Conservation (phyloP, 2,888 invertebrate species). For the Micoletzkya japonica region DNA sequence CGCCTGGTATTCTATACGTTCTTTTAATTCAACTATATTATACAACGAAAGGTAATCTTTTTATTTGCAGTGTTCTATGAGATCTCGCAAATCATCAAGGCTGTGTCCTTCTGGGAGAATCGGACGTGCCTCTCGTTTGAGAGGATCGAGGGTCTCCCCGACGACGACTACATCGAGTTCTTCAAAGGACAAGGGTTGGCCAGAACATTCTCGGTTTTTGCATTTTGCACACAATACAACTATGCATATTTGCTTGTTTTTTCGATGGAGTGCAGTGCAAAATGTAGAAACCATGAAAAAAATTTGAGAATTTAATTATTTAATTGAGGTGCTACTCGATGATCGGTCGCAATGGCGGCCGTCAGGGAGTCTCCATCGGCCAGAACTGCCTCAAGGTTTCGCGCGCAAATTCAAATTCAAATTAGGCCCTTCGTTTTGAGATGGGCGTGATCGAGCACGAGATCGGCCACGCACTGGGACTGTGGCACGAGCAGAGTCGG, state of each 20-base stretch:
- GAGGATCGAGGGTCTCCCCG: slow-evolving; percentile 30
- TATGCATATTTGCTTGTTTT: not conserved
- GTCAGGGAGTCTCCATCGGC: slow-evolving; percentile 63
- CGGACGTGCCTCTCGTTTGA: slow-evolving; percentile 58
- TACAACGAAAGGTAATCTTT: not conserved
- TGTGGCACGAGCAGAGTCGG: slow-evolving; percentile 63
- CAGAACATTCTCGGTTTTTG: not conserved
- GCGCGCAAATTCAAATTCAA: not conserved
- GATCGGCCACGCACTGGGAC: slow-evolving; percentile 59
- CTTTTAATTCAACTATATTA: not conserved
- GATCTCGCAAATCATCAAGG: slow-evolving; percentile 56
- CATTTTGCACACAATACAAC: too few relatives aligned
- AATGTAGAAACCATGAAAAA: not conserved
- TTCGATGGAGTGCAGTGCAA: not conserved
- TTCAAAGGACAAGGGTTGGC: slow-evolving; percentile 60
- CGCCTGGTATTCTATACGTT: not conserved
- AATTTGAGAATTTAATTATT: too few relatives aligned
- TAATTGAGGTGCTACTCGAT: slow-evolving; percentile 64
- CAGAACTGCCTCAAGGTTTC: slow-evolving; percentile 57
- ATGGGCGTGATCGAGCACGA: slow-evolving; percentile 62
- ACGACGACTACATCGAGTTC: slow-evolving; percentile 59
- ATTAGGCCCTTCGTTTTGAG: slow-evolving; percentile 38
- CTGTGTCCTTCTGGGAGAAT: slow-evolving; percentile 59
- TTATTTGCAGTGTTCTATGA: slow-evolving; percentile 51
- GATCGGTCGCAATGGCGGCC: slow-evolving; percentile 62